A percentile compares a stretch with the other conserved stretches of the same genome.
These are phyloP conservation scores for Acrossocheilus fasciatus DNA, from an alignment of 2,797 vertebrate species.

Conservation along the genomic window DNA sequence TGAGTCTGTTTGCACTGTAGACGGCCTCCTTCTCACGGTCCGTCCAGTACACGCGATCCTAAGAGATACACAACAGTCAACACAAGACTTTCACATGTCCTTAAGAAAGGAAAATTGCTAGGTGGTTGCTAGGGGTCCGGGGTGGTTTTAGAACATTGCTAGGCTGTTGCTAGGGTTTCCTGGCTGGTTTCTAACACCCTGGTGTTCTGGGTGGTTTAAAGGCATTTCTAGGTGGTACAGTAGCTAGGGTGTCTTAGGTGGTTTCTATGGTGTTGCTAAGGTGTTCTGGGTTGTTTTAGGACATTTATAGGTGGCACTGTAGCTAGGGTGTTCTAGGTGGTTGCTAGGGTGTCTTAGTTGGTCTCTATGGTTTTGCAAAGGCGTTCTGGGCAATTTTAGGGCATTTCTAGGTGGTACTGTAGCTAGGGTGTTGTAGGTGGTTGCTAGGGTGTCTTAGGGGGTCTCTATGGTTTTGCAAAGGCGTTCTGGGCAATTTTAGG, in stretches of 20 bases:
- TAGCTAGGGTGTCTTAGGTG: background rate
- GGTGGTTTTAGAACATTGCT: background rate
- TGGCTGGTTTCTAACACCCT: background rate
- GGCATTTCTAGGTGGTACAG: background rate
- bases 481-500: background rate
- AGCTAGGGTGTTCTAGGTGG: background rate
- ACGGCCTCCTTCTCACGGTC: slow-evolving; percentile 94
- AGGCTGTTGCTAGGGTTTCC: background rate
- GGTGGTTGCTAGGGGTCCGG: background rate
- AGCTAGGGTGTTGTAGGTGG: background rate
- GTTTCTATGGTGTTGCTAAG: background rate
- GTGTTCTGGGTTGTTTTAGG: background rate
- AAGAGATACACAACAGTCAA: slow-evolving; percentile 43
- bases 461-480: background rate
- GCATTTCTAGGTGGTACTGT: background rate
- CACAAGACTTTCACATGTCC: background rate
- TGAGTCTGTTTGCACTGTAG: slow-evolving; percentile 94
- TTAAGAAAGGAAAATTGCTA: background rate
- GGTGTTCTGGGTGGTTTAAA: background rate
- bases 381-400: background rate
- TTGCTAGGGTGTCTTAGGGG: background rate
- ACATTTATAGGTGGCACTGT: background rate
- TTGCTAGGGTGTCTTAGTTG: background rate
- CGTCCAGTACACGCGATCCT: slow-evolving; percentile 99
- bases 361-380: background rate